These are phyloP conservation scores for Acrobasis suavella DNA, from an alignment of 2,888 invertebrate species.

Conservation along the genomic window DNA sequence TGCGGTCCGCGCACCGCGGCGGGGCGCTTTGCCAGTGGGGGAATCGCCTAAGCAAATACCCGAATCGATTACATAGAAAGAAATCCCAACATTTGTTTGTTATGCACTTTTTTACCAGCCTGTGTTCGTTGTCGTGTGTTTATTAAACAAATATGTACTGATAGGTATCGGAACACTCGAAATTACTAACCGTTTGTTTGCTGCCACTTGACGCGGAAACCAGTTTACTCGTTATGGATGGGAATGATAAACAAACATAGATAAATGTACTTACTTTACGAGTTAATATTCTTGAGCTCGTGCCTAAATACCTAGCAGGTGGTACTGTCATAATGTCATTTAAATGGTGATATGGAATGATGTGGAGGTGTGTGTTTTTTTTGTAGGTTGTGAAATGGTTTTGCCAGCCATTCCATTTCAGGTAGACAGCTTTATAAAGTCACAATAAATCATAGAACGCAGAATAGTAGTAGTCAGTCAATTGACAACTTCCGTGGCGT, in stretches of 20 bases:
- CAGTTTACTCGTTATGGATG: not conserved
- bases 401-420: too few relatives aligned
- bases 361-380: too few relatives aligned
- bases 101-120: not conserved
- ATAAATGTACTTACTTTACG: not conserved
- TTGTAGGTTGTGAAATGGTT: too few relatives aligned
- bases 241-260: not conserved
- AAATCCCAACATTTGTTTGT: not conserved
- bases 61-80: not conserved
- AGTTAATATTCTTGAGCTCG: not conserved
- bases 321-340: not conserved
- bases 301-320: not conserved
- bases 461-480: too few relatives aligned
- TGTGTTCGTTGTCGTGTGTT: not conserved
- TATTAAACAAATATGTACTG: conserved; percentile 2
- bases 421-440: too few relatives aligned
- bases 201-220: conserved; percentile 10
- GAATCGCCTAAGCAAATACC: too few relatives aligned
- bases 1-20: too few relatives aligned
- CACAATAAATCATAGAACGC: too few relatives aligned
- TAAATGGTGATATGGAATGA: not conserved
- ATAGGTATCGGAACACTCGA: conserved; percentile 6
- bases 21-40: too few relatives aligned
- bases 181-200: conserved; percentile 11
- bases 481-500: too few relatives aligned